Base-by-base conservation (phyloP, 2,888 invertebrate genomes). In the Ferdinandea cuprea region DNA sequence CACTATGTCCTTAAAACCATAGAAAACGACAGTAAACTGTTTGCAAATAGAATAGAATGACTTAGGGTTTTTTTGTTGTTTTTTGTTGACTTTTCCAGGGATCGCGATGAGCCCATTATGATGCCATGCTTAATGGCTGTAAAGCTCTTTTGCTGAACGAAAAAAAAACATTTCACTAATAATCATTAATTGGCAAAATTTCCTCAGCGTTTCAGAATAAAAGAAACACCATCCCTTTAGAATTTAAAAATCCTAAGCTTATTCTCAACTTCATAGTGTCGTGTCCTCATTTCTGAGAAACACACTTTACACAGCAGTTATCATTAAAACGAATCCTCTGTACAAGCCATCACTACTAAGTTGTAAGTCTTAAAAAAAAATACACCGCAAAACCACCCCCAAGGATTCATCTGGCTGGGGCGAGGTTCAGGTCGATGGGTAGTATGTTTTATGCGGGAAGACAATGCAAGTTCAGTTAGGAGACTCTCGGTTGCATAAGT, bases 281-380 rank as follows among this genome's bases (percentile, higher is more conserved):
- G 59, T 8, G 44, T 13, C 35, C 3, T 25, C 5, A 2, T 25
- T 25, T 25, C 25, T 25, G 25, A 25, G 25, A 25, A 25, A 25
- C 5, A 25, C 25, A 25, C 25, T 25, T 25, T 25, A 25, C 5
- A 25, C 25, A 5, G 25, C 25, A 25, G 25, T 25, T 25, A 25
- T 25, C 25, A 25, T 25, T 25, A 2, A 25, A 25, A 25, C 5
- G 25, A 25, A 25, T 25, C 25, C 25, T n/a, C 44, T 35, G 19
- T 30, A n/a, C 7, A 58, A 37, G 13, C 6, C 32, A 25, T 35
- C 32, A 35, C 19, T 35, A 21, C 28, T 44, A 21, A 66, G 30
- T 52, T 52, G 42, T 56, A 71, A 71, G 50, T 58, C 63, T 50
- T 56, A 56, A 25, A 44, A 42, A 52, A n/a, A n/a, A n/a, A n/a